Percentiles rank a stretch among this genome's conserved stretches.
Evolutionary conservation across 2,888 invertebrate species (phyloP).

Genomic region (Lasioglossum zephyrum): DNA sequence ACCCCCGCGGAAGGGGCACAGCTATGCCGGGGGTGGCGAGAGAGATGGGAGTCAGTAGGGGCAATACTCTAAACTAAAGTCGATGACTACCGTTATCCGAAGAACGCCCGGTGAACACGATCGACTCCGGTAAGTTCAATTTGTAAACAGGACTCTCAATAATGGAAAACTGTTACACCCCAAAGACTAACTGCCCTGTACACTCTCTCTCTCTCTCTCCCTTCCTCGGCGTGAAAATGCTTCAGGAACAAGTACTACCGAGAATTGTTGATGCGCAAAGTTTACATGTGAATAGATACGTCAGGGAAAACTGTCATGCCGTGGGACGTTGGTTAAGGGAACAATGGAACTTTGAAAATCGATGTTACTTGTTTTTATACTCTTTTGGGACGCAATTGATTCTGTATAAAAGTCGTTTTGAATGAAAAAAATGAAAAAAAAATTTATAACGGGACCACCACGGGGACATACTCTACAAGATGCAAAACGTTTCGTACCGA

Average conservation of each 20-base stretch:
- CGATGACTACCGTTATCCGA: slow-evolving; percentile 57
- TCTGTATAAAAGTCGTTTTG: too few species aligned
- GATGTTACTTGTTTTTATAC: neutral
- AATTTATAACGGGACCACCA: too few species aligned
- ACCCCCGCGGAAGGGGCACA: slow-evolving; percentile 11
- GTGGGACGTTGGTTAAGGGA: neutral
- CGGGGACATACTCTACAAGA: too few species aligned
- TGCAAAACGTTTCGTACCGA: too few species aligned
- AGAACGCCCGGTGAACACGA: slow-evolving; percentile 41
- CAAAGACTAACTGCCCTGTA: slow-evolving; percentile 53
- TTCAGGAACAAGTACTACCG: neutral
- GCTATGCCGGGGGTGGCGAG: slow-evolving; percentile 11
- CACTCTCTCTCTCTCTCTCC: neutral
- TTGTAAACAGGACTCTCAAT: slow-evolving; percentile 83
- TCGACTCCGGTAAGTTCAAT: slow-evolving; percentile 78
- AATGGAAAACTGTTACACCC: slow-evolving; percentile 80
- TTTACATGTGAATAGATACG: neutral
- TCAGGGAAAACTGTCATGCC: neutral
- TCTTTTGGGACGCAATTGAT: too few species aligned
- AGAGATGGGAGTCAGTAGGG: slow-evolving; percentile 41
- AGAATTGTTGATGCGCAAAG: neutral
- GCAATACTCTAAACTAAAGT: slow-evolving; percentile 74
- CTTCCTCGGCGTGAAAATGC: neutral
- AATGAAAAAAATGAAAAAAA: too few species aligned
- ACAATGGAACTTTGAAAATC: neutral